Evolutionary conservation across 2,113 vertebrate genomes (phyloP), one percentile per base, ranked within the genome.

Genomic region (Eleginops maclovinus): DNA sequence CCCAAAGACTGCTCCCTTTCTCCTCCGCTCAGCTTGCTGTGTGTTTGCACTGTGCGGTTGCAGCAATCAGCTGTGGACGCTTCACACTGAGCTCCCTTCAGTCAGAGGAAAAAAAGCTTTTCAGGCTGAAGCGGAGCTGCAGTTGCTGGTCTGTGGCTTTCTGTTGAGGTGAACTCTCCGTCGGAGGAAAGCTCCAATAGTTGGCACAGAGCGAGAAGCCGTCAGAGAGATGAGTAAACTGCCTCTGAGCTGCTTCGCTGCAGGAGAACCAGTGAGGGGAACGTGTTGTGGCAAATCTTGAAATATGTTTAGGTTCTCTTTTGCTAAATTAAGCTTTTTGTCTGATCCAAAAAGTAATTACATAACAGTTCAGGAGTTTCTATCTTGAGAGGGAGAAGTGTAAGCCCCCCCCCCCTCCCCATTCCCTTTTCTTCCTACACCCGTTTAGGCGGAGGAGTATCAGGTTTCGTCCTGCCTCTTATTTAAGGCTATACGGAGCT

Each of bases 391-490:
- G 44, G 40, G 40, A 75, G 59, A 54, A 0, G 47, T 43, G 26
- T 24, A 14, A 15, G 44, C 53, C 12, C 54, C 54, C 6, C 4
- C 36, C 16, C 3, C 4, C 24, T 9, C 10, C 31, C 31, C 31
- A 36, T 36, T n/a, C 19, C 21, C 17, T 7, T 11, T 22, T 14
- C 41, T 4, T 12, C 51, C 43, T 54, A 76, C 67, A 36, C 63
- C 58, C 59, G 17, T 24, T 60, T 54, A n/a, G 14, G 17, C 2
- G 22, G 26, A 31, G 70, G 1, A 59, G 73, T 60, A 88, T 94
- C 89, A 66, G 72, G 85, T 93, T 93, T 92, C 66, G 11, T 67
- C 43, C 71, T 77, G 82, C 75, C 83, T 87, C 88, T 88, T 77
- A 64, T 88, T 77, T 15, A 89, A 83, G 72, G 83, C 76, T 71